phyloP scores from a whole-genome alignment of 2,797 vertebrate species.

The Dryobates pubescens region DNA sequence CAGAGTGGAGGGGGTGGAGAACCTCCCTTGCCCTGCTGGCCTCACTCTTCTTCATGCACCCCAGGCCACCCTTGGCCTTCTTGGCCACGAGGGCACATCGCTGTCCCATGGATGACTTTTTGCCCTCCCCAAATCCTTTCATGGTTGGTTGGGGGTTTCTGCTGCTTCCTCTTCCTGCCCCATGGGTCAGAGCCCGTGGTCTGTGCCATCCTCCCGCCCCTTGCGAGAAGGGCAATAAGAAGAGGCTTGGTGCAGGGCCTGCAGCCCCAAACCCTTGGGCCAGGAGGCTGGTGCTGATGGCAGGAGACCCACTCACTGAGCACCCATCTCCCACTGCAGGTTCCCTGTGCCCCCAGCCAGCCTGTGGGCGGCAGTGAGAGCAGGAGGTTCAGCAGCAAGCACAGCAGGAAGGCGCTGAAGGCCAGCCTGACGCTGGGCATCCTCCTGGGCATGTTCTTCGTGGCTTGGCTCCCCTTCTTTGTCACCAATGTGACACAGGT shows the following conservation, averaged over 20 bases:
- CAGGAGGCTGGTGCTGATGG: not conserved
- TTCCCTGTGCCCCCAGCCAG: conserved; percentile 16
- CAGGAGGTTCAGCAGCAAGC: conserved; percentile 86
- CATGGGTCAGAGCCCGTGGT: fast-evolving
- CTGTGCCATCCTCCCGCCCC: not conserved
- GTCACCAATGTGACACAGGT: conserved; percentile 94
- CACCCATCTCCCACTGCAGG: conserved; percentile 16
- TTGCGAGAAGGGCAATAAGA: fast-evolving
- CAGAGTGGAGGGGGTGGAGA: too few relatives aligned
- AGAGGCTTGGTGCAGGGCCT: not conserved
- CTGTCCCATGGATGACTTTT: too few relatives aligned
- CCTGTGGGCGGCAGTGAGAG: conserved; percentile 78
- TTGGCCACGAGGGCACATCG: too few relatives aligned
- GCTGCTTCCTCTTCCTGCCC: not conserved
- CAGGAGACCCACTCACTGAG: not conserved
- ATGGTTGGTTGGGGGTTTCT: fast-evolving
- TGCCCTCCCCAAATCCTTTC: not conserved
- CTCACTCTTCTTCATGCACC: too few relatives aligned
- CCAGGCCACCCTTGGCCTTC: too few relatives aligned
- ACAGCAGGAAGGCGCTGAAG: conserved; percentile 93
- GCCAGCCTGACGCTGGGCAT: conserved; percentile 95
- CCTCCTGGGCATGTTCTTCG: conserved; percentile 94
- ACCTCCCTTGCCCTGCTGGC: too few relatives aligned
- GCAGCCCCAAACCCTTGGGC: not conserved
- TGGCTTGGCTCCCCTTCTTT: conserved; percentile 96